Evolutionary conservation across 2,797 vertebrate species (phyloP).

Genomic region (Anguilla anguilla): DNA sequence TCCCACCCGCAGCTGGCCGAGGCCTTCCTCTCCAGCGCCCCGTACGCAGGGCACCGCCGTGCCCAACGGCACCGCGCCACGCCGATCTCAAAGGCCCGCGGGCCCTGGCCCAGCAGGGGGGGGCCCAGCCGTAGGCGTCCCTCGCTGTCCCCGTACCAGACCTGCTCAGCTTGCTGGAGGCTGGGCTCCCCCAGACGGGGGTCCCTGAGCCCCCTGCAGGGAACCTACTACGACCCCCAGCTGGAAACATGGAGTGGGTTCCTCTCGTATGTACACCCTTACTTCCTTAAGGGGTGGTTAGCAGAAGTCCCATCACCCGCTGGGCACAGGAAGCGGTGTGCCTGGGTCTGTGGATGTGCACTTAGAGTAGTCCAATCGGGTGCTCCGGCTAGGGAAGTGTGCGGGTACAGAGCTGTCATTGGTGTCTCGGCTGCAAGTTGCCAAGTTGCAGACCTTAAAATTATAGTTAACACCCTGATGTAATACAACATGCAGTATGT

Average conservation of each 20-base stretch:
- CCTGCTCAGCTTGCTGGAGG: conserved; percentile 53
- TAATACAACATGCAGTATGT: too few species aligned
- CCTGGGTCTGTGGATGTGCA: background rate
- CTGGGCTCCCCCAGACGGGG: conserved; percentile 29
- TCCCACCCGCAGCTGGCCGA: conserved; percentile 71
- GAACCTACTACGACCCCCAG: conserved; percentile 57
- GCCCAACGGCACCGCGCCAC: conserved; percentile 50
- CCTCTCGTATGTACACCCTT: conserved; percentile 80
- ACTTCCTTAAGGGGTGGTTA: conserved; percentile 27
- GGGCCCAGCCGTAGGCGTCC: background rate
- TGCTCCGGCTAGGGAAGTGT: too few species aligned
- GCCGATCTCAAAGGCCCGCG: background rate
- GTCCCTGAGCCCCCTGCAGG: conserved; percentile 35
- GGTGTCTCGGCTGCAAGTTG: too few species aligned
- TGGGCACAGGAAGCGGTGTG: background rate
- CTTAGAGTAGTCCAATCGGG: too few species aligned
- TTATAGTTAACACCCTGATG: too few species aligned
- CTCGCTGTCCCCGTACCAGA: conserved; percentile 42
- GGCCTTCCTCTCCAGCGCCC: conserved; percentile 46
- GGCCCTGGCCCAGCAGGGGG: background rate
- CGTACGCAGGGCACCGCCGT: conserved; percentile 59
- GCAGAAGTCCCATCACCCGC: background rate
- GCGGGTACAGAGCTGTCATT: too few species aligned
- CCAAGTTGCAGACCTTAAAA: too few species aligned
- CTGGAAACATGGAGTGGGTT: conserved; percentile 78